Conservation (phyloP, 2,797 vertebrate species). For the Nasua narica region DNA sequence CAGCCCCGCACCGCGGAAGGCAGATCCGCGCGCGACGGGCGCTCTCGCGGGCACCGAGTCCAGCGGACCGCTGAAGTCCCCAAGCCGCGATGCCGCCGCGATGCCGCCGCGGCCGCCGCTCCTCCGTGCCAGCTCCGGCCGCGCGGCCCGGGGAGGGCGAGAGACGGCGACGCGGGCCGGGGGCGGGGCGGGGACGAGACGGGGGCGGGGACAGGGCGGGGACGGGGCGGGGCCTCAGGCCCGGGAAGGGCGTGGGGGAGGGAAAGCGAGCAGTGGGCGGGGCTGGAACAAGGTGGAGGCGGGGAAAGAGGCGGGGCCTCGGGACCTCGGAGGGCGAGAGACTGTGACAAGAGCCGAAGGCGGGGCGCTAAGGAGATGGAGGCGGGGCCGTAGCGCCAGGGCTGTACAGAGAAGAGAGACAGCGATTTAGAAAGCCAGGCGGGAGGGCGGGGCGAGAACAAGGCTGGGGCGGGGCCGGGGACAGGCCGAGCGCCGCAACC, state of each 20-base stretch:
- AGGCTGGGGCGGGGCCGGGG: not conserved
- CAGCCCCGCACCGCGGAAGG: not conserved
- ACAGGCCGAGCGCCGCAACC: not conserved
- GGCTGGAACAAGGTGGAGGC: rapidly evolving
- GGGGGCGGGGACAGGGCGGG: not conserved
- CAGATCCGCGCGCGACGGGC: not conserved
- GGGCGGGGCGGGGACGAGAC: not conserved
- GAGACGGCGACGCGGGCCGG: not conserved
- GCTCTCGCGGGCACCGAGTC: not conserved
- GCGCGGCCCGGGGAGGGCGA: not conserved
- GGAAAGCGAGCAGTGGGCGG: not conserved
- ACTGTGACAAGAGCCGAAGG: not conserved
- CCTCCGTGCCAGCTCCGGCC: not conserved
- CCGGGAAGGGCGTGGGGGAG: too few relatives aligned
- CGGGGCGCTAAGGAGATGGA: not conserved
- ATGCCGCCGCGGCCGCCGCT: not conserved
- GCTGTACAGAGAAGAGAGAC: rapidly evolving
- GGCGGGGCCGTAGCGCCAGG: not conserved
- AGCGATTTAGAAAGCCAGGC: rapidly evolving
- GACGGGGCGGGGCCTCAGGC: not conserved
- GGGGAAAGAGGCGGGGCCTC: not conserved
- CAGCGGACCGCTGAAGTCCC: not conserved
- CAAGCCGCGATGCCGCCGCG: not conserved
- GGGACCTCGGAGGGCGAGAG: rapidly evolving
- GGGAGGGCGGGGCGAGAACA: not conserved